Base-by-base conservation (phyloP, 2,888 invertebrate species). In the Aromia moschata region DNA sequence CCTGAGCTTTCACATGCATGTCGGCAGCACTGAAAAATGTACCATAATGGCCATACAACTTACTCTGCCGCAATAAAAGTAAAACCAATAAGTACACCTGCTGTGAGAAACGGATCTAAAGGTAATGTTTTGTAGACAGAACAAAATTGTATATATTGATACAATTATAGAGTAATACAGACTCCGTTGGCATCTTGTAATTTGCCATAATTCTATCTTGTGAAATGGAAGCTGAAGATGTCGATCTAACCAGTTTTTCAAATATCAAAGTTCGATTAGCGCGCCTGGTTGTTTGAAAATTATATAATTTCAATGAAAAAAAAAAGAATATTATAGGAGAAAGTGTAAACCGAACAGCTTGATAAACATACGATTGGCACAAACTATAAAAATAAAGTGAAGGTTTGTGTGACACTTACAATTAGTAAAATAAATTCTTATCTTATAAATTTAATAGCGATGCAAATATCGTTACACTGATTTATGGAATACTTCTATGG, bases 221-320 rank as follows among this genome's bases (percentile, higher is more conserved):
- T 18, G 43, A 18, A 43, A 43, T 20, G 20, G 43, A 43, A n/a
- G 18, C 18, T 43, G 20, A 43, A 11, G 18, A 43, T 43, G 10
- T 43, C 7, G 11, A n/a, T 20, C 17, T 43, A 43, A 43, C 10
- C n/a, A 43, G 43, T 38, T 18, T 17, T 11, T 20, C n/a, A 43
- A 43, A 43, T 43, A 20, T 43, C 43, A 43, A 43, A 43, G 43
- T 43, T 43, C 43, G 18, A 16, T 20, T 20, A 18, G 43, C 18
- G 1, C 18, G 20, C 5, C 10, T 43, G 20, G 12, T 2, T 43
- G 3, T 7, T 43, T 17, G 20, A 43, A 43, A 9, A n/a, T 11
- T 43, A 11, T 18, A 20, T 20, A 43, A 43, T n/a, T 7, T 20
- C 2, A 25, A 25, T 25, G 3, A 10, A n/a, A n/a, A 43, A 7